A percentile compares a stretch with the other conserved stretches of the same genome.
phyloP scores from a whole-genome alignment of 2,888 invertebrate species.

The Drosophila robusta region DNA sequence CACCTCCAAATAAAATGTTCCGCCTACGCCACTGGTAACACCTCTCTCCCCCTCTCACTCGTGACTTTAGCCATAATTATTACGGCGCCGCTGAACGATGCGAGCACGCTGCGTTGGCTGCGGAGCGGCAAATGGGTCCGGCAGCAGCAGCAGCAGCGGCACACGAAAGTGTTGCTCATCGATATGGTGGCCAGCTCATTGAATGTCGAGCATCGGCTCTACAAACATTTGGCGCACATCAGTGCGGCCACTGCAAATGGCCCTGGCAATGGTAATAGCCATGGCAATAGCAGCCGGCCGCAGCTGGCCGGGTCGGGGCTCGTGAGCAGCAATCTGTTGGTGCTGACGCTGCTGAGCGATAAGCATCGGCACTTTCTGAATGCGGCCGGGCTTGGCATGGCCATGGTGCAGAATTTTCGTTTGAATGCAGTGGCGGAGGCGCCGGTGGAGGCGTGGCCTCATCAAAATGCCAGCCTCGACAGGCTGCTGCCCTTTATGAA shows the following conservation, averaged over 20 bases:
- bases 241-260: conserved; percentile 37
- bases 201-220: conserved; percentile 83
- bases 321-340: conserved; percentile 81
- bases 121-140: conserved; percentile 49
- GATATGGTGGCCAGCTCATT: conserved; percentile 84
- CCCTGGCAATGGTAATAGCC: conserved; percentile 11
- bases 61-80: conserved; percentile 81
- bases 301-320: conserved; percentile 53
- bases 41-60: neutral
- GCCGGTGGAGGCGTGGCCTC: conserved; percentile 3
- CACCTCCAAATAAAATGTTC: too few relatives aligned
- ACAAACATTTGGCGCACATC: conserved; percentile 82
- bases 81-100: conserved; percentile 83
- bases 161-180: conserved; percentile 84
- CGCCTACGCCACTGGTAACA: neutral
- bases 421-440: neutral
- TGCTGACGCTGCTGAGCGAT: conserved; percentile 85
- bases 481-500: conserved; percentile 81
- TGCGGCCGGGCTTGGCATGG: conserved; percentile 81
- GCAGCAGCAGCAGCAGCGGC: conserved; percentile 34
- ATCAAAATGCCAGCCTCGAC: conserved; percentile 57
- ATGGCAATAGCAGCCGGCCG: conserved; percentile 12
- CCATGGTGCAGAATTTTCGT: conserved; percentile 81
- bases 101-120: conserved; percentile 77
- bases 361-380: conserved; percentile 84